Evolutionary conservation across 1,140 invertebrate species (phyloP), one percentile per base, ranked within the genome.

Genomic region (Drosophila busckii): DNA sequence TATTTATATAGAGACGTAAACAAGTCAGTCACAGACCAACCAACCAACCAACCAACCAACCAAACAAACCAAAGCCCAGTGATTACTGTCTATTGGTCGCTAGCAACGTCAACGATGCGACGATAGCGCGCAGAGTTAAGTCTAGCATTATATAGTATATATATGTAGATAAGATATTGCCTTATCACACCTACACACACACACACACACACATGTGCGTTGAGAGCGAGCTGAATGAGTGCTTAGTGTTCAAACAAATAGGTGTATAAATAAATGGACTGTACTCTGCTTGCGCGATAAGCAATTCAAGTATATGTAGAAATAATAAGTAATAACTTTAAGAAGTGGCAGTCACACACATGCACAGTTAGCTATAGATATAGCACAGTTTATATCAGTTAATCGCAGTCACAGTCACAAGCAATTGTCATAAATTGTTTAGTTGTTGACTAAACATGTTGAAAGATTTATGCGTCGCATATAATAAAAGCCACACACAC

Each of bases 381-480:
- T 56, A 56, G 35, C 32, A 45, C 9, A 19, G 12, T 25, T 29
- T 73, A 70, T 75, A 75, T 70, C 70, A 70, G 70, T 73, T 80
- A 73, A 82, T 82, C 70, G 65, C 49, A 17, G 28, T 35, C 40
- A 28, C 28, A 41, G 32, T 48, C 17, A 50, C 56, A 62, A 34
- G 56, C 60, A 76, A 58, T 73, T 67, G 54, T 68, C 73, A 80
- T 78, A 78, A 78, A 78, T 78, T 78, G 75, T 80, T 80, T 73
- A 80, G 73, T 78, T 78, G 73, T 78, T 73, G 73, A 44, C 73
- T 78, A 80, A 73, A 82, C 75, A 80, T 80, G 75, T 80, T 80
- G 75, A 80, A 80, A 80, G 75, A 80, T 80, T 80, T 80, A 80
- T 82, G 20, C 29, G 44, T 4, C n/a, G n/a, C 48, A 38, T 54